Evolutionary conservation across 2,888 invertebrate genomes (phyloP).

Genomic region (Bedellia somnulentella): DNA sequence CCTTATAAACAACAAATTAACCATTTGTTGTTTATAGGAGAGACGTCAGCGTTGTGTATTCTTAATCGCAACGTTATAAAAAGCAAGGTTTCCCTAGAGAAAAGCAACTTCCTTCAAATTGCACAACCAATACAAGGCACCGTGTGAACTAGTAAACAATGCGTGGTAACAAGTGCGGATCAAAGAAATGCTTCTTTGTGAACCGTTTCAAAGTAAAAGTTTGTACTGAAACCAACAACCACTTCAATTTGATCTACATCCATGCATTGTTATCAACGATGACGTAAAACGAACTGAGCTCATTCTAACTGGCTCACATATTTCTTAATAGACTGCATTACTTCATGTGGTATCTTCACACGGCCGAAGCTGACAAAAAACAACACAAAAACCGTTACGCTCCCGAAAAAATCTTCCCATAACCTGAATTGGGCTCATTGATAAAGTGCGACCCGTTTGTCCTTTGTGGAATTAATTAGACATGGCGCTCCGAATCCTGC

Average conservation of each 20-base stretch:
- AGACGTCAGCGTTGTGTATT: too few relatives aligned
- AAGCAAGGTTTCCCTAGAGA: slow-evolving; percentile 1
- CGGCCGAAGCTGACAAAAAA: slow-evolving; percentile 55
- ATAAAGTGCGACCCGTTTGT: slow-evolving; percentile 18
- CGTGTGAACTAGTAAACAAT: slow-evolving; percentile 44
- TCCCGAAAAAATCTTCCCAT: slow-evolving; percentile 51
- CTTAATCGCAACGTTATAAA: slow-evolving; percentile 1
- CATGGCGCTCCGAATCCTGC: too few relatives aligned
- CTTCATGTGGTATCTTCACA: slow-evolving; percentile 55
- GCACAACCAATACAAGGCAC: slow-evolving; percentile 12
- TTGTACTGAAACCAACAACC: too few relatives aligned
- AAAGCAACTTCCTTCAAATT: slow-evolving; percentile 1
- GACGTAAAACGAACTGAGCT: too few relatives aligned
- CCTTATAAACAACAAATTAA: too few relatives aligned
- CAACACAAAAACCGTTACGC: slow-evolving; percentile 58
- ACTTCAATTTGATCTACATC: too few relatives aligned
- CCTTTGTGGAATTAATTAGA: not conserved
- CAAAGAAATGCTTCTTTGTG: slow-evolving; percentile 40
- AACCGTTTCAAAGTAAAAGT: too few relatives aligned
- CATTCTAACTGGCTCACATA: too few relatives aligned
- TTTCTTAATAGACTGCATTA: too few relatives aligned
- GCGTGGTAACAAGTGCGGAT: slow-evolving; percentile 26
- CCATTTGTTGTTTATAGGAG: too few relatives aligned
- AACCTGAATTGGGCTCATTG: slow-evolving; percentile 49
- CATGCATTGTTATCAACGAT: too few relatives aligned